Evolutionary conservation across 2,888 invertebrate species (phyloP), one percentile per base, ranked within the genome.

Genomic region (Thera obeliscata): DNA sequence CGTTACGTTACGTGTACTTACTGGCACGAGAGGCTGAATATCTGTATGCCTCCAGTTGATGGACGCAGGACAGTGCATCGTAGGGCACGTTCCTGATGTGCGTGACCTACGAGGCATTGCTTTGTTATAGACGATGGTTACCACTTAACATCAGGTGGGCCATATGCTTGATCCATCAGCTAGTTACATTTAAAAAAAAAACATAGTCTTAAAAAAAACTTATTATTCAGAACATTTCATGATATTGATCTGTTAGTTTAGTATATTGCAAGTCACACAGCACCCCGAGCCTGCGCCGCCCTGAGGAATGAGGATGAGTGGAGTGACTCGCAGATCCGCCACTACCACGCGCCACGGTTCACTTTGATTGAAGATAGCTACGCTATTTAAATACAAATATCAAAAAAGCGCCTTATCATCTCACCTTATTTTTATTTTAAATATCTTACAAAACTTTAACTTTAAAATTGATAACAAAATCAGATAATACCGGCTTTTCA

Each of bases 221-320:
- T 22, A 1, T 22, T 22, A 22, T 22, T 22, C 22, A 22, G 22
- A 1, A 22, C 22, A 1, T 22, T 22, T 22, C 22, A 22, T 22
- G 22, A 41, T 41, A 41, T 41, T 41, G 41, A 52, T 52, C 33
- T 33, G 3, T 33, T 52, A 52, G 33, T 9, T 6, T 12, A 12
- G n/a, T 41, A 7, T 7, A 12, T 3, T 56, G 56, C 54, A 54
- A 56, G 56, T 56, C 56, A 56, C 41, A 41, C 22, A 9, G 56
- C 43, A 41, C 22, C 41, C 43, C 41, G 43, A 22, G 12, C 43
- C 38, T 41, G 36, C 9, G 22, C 8, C 12, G 8, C 56, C 38
- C 11, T 41, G 36, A 12, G 43, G 56, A 56, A 22, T 41, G 43
- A 4, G 43, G 22, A 41, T 56, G 43, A 56, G 41, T 41, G 41